Evolutionary conservation across 2,888 invertebrate species (phyloP), one percentile per base, ranked within the genome.

Genomic region (Fragum fragum): DNA sequence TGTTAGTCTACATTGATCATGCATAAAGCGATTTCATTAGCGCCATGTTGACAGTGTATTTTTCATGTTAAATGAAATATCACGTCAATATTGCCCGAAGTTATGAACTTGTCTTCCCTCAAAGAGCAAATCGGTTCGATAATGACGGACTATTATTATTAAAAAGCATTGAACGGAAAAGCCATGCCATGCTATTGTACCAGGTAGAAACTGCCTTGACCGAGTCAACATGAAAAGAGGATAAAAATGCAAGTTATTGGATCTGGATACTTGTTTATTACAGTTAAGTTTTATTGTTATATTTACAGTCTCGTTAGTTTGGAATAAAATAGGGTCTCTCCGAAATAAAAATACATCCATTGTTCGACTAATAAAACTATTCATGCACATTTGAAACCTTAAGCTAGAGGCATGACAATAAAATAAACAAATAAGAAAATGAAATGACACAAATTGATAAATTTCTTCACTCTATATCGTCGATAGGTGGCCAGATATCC

Each of bases 121-220:
- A 63, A 63, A 32, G 63, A 63, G 63, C 63, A 63, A 63, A 63
- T 26, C 63, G 63, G 36, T 32, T 63, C 63, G 63, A 63, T 63
- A 63, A 63, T 32, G 36, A 6, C n/a, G 21, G 21, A 16, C 36
- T 63, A 63, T 63, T 63, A 63, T 63, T 63, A 57, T 57, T 21
- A 6, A 18, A 63, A 63, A 63, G n/a, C 63, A 63, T 29, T 63
- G 63, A 63, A 32, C 63, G 63, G 36, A 36, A 63, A 63, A 32
- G 28, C 18, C n/a, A 18, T 36, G 23, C 26, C 57, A 57, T 57
- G 26, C 2, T 26, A 14, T 57, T 28, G 11, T 57, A 14, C 28
- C 57, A 28, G 1, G 18, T 28, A 57, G 57, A 57, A 26, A 23
- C 18, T 57, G 9, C 28, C 23, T 57, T 16, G 14, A 14, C 5